These are phyloP conservation scores for Bombyx huttoni DNA, from an alignment of 2,888 invertebrate genomes.

Conservation along the genomic window DNA sequence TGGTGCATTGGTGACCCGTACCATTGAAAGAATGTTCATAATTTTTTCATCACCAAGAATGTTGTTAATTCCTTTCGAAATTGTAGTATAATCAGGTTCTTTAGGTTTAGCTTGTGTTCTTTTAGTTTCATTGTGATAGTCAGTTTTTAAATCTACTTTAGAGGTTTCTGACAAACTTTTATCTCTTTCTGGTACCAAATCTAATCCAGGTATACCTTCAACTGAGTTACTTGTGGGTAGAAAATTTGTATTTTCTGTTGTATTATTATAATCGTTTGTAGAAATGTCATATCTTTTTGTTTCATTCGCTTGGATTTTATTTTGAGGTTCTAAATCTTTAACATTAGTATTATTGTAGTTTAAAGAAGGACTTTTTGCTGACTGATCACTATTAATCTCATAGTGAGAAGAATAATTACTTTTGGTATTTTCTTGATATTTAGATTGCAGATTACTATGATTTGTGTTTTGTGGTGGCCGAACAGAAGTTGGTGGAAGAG, in stretches of 20 bases:
- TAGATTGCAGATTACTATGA: conserved; percentile 13
- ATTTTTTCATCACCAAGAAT: conserved; percentile 77
- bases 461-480: conserved; percentile 14
- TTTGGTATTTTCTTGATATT: conserved; percentile 14
- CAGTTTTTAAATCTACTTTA: conserved; percentile 39
- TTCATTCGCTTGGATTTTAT: conserved; percentile 35
- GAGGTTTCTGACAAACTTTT: conserved; percentile 14
- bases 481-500: conserved; percentile 18
- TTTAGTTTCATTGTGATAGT: conserved; percentile 21
- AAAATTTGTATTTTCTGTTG: conserved; percentile 29
- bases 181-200: conserved; percentile 72
- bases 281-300: conserved; percentile 16
- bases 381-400: conserved; percentile 15
- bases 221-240: conserved; percentile 32
- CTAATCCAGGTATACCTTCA: conserved; percentile 81
- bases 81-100: conserved; percentile 69
- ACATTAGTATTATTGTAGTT: conserved; percentile 24
- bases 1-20: conserved; percentile 22
- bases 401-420: conserved; percentile 14
- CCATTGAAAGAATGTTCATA: conserved; percentile 72
- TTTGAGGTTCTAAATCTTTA: conserved; percentile 26
- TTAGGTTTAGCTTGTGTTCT: conserved; percentile 8
- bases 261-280: conserved; percentile 9
- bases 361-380: conserved; percentile 18
- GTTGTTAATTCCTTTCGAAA: conserved; percentile 74